Evolutionary conservation across 2,113 vertebrate species (phyloP), one percentile per base, ranked within the genome.

Genomic region (Eidolon helvum): DNA sequence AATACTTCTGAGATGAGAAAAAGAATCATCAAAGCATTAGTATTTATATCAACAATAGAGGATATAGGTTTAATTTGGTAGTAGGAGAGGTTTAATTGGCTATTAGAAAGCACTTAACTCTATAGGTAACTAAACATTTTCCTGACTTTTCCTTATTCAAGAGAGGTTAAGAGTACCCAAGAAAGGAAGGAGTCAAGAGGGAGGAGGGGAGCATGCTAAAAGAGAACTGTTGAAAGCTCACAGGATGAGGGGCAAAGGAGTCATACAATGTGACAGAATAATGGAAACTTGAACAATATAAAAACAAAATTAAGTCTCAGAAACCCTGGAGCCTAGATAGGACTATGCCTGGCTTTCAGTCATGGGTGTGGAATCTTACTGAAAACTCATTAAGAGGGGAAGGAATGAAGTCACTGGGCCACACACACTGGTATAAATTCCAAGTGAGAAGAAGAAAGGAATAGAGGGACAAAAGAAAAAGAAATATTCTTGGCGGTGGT

Each of bases 221-320:
- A 66, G 21, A 53, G 65, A 86, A 72, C 50, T 79, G 24, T 45
- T 74, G 57, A 68, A 85, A 79, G 65, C 71, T 30, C 19, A 33
- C 61, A 65, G 63, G 40, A 38, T 63, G 53, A 59, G 21, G 74
- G 22, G 19, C 4, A 45, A 6, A 78, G 18, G 48, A 91, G 57
- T 84, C 38, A 14, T 10, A 40, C 3, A 2, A 90, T 48, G 57
- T 43, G 72, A 45, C 12, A 75, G 63, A 83, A 71, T 59, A 40
- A 77, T 28, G 55, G 45, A 87, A 97, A 59, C 35, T 92, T 87
- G 61, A 75, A 95, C 92, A 94, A 92, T 72, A 89, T 2, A 24
- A 66, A 87, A 89, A 57, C 28, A 85, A 74, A 84, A 87, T 77
- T 43, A 87, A 59, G 24, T 57, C 59, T 92, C 68, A 78, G 79